Conservation (phyloP, 2,113 vertebrate species). For the Atlantisia rogersi region DNA sequence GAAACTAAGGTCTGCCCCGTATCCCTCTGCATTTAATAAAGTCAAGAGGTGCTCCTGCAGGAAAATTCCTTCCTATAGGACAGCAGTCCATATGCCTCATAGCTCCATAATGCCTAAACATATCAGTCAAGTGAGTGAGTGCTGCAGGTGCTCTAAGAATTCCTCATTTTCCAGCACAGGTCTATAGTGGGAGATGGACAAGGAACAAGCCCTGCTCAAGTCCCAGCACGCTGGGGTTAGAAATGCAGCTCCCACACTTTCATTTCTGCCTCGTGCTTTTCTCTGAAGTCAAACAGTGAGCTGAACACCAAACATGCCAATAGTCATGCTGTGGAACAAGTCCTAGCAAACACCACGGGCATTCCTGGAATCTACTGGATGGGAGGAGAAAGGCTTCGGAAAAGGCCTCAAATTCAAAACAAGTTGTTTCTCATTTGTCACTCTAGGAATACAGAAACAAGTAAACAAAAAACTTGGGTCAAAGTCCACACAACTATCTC, state of each 20-base stretch:
- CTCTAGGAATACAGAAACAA: conserved; percentile 46
- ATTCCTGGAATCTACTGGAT: conserved; percentile 21
- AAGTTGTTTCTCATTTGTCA: conserved; percentile 26
- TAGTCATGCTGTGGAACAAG: background rate
- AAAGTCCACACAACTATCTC: conserved; percentile 25
- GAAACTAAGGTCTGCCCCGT: background rate
- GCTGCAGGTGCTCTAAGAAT: background rate
- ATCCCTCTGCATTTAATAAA: background rate
- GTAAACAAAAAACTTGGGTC: conserved; percentile 45
- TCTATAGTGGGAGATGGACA: background rate
- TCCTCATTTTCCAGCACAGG: background rate
- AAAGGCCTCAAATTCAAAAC: conserved; percentile 36
- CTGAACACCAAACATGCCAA: conserved; percentile 1
- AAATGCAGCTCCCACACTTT: background rate
- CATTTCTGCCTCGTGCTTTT: background rate
- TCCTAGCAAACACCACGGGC: conserved; percentile 30
- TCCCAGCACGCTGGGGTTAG: background rate
- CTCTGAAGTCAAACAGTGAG: background rate
- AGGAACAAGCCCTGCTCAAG: background rate
- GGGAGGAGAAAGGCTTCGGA: background rate
- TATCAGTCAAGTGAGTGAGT: background rate
- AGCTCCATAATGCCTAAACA: background rate
- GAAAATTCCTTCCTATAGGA: background rate
- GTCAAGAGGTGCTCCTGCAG: background rate
- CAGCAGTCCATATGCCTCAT: background rate